A percentile compares a stretch with the other conserved stretches of the same genome.
These are phyloP conservation scores for Montipora sp. DNA, from an alignment of 64 coral and sea anemone species.

Conservation along the genomic window DNA sequence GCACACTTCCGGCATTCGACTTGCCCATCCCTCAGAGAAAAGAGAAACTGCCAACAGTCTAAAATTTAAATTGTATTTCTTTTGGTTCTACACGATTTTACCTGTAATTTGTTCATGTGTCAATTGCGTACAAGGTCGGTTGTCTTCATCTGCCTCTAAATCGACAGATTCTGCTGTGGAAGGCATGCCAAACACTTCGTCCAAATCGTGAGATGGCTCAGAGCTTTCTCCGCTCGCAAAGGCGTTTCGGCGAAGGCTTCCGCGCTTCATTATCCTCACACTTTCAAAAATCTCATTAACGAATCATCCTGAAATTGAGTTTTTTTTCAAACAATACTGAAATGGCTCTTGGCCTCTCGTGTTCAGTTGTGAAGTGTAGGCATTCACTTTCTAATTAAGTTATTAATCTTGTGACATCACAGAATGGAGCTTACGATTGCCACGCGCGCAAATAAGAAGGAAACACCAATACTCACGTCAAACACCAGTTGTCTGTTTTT, in stretches of 20 bases:
- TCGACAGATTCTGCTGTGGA: background rate
- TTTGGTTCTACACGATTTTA: background rate
- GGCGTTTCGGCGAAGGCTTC: background rate
- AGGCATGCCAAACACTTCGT: background rate
- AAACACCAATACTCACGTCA: no score
- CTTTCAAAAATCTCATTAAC: background rate
- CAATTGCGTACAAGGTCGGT: background rate
- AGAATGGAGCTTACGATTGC: background rate
- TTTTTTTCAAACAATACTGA: no score
- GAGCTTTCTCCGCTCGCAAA: background rate
- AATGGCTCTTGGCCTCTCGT: no score
- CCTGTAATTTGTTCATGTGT: constrained; percentile 53
- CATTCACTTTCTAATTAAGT: no score
- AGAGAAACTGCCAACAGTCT: no score
- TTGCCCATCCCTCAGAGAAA: no score
- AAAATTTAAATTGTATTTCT: no score
- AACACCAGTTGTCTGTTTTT: background rate
- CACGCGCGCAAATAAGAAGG: no score
- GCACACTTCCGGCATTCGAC: no score
- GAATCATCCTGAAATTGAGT: background rate
- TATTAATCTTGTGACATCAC: background rate
- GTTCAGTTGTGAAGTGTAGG: no score
- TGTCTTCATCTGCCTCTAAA: background rate
- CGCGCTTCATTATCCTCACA: background rate
- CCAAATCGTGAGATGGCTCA: background rate